phyloP scores from a whole-genome alignment of 2,113 vertebrate species.

The Menura novaehollandiae region DNA sequence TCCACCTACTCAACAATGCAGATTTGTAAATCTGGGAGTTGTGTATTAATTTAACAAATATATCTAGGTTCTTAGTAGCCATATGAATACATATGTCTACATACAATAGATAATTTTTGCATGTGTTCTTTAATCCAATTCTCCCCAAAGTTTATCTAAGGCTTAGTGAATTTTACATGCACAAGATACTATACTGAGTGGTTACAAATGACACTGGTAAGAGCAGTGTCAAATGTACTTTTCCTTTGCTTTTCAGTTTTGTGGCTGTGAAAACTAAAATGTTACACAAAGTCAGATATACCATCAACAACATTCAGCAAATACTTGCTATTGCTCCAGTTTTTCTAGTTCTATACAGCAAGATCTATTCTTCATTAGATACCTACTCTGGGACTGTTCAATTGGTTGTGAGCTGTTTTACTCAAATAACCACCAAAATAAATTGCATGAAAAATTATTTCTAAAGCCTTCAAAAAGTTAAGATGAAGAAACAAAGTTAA shows the following conservation, averaged over 20 bases:
- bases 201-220: background rate
- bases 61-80: background rate
- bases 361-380: background rate
- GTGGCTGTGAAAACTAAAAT: background rate
- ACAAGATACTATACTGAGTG: background rate
- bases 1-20: background rate
- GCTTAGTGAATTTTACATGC: background rate
- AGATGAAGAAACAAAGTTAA: background rate
- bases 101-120: background rate
- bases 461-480: background rate
- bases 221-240: background rate
- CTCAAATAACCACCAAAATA: background rate
- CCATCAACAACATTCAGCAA: background rate
- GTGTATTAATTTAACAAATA: background rate
- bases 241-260: background rate
- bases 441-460: background rate
- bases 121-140: background rate
- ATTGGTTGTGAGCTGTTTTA: background rate
- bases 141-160: background rate
- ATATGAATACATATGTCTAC: background rate
- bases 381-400: background rate
- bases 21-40: background rate
- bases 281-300: background rate
- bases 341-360: background rate
- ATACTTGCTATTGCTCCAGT: background rate